These are phyloP conservation scores for Calcarius lapponicus DNA, from an alignment of 2,797 vertebrate genomes.

Conservation along the genomic window DNA sequence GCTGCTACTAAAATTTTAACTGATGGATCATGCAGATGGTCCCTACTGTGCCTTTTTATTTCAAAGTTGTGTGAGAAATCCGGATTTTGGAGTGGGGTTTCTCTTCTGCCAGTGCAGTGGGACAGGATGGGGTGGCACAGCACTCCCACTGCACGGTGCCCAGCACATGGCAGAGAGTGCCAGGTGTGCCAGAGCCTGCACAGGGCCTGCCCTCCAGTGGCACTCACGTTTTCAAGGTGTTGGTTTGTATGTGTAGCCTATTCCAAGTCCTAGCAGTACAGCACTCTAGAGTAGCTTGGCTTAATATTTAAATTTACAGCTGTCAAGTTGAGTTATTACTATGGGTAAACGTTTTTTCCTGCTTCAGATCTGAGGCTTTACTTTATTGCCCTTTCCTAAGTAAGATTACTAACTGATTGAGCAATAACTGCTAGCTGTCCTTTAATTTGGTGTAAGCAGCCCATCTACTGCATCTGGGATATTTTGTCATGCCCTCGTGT, in stretches of 20 bases:
- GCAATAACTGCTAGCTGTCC: not conserved
- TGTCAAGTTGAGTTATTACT: not conserved
- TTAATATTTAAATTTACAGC: not conserved
- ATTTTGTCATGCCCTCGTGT: not conserved
- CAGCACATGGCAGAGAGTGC: accelerated
- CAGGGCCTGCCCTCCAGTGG: not conserved
- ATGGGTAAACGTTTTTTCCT: not conserved
- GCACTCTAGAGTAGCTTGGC: not conserved
- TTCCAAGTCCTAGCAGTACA: not conserved
- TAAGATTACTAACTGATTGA: not conserved
- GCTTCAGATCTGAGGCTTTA: not conserved
- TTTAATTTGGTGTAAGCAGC: not conserved
- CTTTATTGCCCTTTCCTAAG: not conserved
- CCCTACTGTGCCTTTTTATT: not conserved
- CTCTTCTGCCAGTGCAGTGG: not conserved
- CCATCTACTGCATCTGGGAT: not conserved
- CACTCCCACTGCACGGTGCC: accelerated
- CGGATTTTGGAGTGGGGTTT: not conserved
- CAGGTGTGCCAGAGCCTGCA: not conserved
- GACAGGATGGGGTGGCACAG: accelerated
- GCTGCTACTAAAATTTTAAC: not conserved
- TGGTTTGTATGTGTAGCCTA: not conserved
- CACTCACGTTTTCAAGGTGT: not conserved
- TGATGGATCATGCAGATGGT: not conserved
- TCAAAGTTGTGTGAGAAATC: not conserved